Evolutionary conservation across 2,888 invertebrate genomes (phyloP).

Genomic region (Pseudococcus viburni): DNA sequence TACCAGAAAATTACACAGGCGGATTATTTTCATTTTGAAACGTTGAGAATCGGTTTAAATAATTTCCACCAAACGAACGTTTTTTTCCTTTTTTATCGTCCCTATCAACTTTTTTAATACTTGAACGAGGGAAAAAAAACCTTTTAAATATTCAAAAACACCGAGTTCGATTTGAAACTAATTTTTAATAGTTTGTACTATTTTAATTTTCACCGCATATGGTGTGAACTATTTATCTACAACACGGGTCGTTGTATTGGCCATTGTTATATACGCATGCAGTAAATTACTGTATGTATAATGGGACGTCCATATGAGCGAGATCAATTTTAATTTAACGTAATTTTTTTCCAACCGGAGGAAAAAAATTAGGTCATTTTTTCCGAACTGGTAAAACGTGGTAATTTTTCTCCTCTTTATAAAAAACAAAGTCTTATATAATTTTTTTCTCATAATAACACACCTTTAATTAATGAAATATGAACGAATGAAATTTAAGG

Average conservation of each 20-base stretch:
- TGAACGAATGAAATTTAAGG: neutral
- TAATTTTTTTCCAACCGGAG: neutral
- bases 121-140: slow-evolving; percentile 29
- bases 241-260: neutral
- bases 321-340: slow-evolving; percentile 45
- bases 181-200: slow-evolving; percentile 43
- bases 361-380: slow-evolving; percentile 28
- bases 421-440: neutral
- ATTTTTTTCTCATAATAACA: slow-evolving; percentile 12
- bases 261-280: neutral
- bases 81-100: slow-evolving; percentile 58
- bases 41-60: slow-evolving; percentile 66
- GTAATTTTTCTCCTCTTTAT: neutral
- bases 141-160: slow-evolving; percentile 60
- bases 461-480: slow-evolving; percentile 9
- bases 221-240: slow-evolving; percentile 11
- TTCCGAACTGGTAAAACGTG: slow-evolving; percentile 34
- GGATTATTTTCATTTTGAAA: slow-evolving; percentile 66
- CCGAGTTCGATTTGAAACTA: slow-evolving; percentile 59
- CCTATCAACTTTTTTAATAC: slow-evolving; percentile 64
- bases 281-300: neutral
- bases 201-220: slow-evolving; percentile 16
- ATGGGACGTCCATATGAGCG: neutral
- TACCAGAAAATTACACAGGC: slow-evolving; percentile 65
- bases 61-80: slow-evolving; percentile 64